Base-by-base conservation (phyloP, 2,113 vertebrate species). In the Bostrychus sinensis region DNA sequence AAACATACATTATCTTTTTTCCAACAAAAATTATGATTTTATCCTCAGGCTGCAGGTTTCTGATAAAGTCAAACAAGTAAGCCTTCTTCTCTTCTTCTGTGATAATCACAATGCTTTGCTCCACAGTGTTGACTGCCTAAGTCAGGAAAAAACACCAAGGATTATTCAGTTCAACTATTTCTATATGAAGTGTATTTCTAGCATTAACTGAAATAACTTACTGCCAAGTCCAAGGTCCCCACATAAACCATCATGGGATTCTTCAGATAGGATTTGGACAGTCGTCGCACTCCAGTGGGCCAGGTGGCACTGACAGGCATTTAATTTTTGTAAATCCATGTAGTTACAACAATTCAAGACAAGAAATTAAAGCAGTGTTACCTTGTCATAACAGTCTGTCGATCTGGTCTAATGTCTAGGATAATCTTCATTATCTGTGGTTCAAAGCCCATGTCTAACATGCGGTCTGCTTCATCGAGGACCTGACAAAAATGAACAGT, bases 361-460 rank as follows among this genome's bases (percentile, higher is more conserved):
- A 7, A 70, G 0, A 12, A 19, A 17, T 19, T 46, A 5, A 17
- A 6, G 3, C 11, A n/a, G 54, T 36, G 1, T 7, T 23, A 98
- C 97, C 97, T 99, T 1, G 95, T 99, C 97, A 98, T 96, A 65
- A 98, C 51, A 0, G 96, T 98, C 84, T 99, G 97, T 63, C 96
- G 92, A 75, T 99, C 96, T 13, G 96, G 96, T 1, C 96, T 92
- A 53, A 99, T 91, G 48, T 99, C 97, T 82, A 99, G 83, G n/a
- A 99, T 88, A 73, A 99, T 98, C 89, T 99, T 98, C 93, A 94
- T 93, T 69, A 99, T 98, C 83, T 99, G 97, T 34, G 97, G 97
- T 85, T 99, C 96, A 84, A 99, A 99, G 39, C 97, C 97, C 96
- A 99, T 98, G 68, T 98, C 97, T 38, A 99, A 55, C 97, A 99